Evolutionary conservation across 2,888 invertebrate genomes (phyloP).

Genomic region (Acronicta alni): DNA sequence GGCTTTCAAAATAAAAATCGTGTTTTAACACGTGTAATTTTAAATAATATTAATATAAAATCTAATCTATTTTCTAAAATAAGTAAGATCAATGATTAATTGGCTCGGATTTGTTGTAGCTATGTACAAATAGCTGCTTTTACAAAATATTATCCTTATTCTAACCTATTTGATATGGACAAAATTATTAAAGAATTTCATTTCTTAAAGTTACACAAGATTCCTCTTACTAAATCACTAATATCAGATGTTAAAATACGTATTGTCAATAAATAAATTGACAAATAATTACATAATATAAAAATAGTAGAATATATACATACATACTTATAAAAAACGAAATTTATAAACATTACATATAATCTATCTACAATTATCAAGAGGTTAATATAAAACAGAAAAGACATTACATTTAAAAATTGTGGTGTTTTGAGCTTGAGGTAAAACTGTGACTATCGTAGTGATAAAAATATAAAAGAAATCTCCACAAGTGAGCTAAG

Average conservation of each 20-base stretch:
- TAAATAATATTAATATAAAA: slow-evolving; percentile 53
- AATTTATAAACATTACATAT: slow-evolving; percentile 36
- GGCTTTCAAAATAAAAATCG: slow-evolving; percentile 20
- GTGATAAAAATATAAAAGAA: slow-evolving; percentile 20
- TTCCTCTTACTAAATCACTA: slow-evolving; percentile 38
- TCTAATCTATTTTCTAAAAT: slow-evolving; percentile 54
- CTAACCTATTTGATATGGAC: slow-evolving; percentile 64
- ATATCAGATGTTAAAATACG: slow-evolving; percentile 60
- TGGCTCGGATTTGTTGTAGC: slow-evolving; percentile 84
- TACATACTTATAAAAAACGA: slow-evolving; percentile 28
- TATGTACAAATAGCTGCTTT: slow-evolving; percentile 49
- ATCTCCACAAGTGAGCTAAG: slow-evolving; percentile 13
- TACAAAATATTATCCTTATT: slow-evolving; percentile 52
- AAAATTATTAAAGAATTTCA: slow-evolving; percentile 45
- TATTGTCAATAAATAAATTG: slow-evolving; percentile 75
- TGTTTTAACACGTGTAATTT: slow-evolving; percentile 53
- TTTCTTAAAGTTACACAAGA: slow-evolving; percentile 18
- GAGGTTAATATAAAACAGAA: slow-evolving; percentile 39
- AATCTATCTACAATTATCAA: slow-evolving; percentile 30
- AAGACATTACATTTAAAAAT: slow-evolving; percentile 6
- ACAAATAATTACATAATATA: slow-evolving; percentile 47
- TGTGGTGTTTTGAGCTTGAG: slow-evolving; percentile 37
- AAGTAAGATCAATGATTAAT: slow-evolving; percentile 67
- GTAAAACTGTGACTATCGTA: slow-evolving; percentile 1
- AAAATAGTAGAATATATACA: slow-evolving; percentile 46